Evolutionary conservation across 37 sponge, comb jelly and placozoan species (phyloP).

Genomic region (Theonella swinhoei): DNA sequence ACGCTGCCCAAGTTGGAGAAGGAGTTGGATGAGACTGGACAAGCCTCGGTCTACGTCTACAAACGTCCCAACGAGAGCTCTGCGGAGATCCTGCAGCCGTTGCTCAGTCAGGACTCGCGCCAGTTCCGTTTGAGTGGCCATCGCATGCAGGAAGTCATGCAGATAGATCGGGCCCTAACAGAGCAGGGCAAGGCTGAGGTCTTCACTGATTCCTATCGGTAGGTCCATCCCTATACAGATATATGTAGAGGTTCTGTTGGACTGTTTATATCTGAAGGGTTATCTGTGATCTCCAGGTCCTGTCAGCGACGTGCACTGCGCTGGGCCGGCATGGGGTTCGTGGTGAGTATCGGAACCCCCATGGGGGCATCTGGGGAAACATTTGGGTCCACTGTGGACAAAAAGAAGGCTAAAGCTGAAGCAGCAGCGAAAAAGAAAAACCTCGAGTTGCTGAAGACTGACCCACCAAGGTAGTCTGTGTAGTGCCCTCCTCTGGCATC

Average conservation of each 20-base stretch:
- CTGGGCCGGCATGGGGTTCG: conserved; percentile 88
- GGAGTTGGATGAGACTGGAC: conserved; percentile 64
- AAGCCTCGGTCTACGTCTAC: conserved; percentile 81
- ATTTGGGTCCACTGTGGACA: conserved; percentile 47
- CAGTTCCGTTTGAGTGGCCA: conserved; percentile 65
- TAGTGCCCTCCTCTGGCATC: background rate
- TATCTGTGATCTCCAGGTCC: too few relatives aligned
- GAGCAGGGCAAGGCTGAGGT: conserved; percentile 78
- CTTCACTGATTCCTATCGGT: conserved; percentile 66
- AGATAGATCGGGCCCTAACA: conserved; percentile 75
- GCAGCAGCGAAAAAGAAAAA: conserved; percentile 91
- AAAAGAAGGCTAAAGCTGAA: conserved; percentile 80
- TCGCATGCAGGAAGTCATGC: conserved; percentile 75
- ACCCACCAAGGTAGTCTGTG: conserved; percentile 54
- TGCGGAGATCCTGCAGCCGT: conserved; percentile 85
- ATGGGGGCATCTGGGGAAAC: conserved; percentile 35
- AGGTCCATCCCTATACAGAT: background rate
- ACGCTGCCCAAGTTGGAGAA: conserved; percentile 3
- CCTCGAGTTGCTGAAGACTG: conserved; percentile 73
- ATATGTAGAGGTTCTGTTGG: background rate
- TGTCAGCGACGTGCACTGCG: conserved; percentile 81
- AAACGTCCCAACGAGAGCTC: conserved; percentile 79
- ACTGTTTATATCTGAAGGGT: background rate
- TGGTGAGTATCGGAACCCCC: conserved; percentile 87
- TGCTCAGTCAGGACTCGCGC: conserved; percentile 71